A percentile compares a stretch with the other conserved stretches of the same genome.
phyloP scores from a whole-genome alignment of 1,140 invertebrate species.

The Diachasma alloeum region DNA sequence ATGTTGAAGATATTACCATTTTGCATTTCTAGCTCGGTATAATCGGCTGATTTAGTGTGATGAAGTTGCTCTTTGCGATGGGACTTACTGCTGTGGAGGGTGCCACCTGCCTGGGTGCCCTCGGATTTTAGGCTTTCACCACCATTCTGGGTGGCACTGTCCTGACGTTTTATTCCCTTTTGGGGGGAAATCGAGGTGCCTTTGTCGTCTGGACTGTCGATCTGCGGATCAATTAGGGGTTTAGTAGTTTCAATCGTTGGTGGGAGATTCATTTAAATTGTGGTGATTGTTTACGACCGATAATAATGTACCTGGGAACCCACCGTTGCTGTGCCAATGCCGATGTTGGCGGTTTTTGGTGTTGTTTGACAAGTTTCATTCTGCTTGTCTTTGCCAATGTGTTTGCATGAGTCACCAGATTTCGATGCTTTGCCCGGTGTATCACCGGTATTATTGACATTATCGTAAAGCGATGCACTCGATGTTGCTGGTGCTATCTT shows the following conservation, averaged over 20 bases:
- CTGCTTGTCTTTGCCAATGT: constrained; percentile 59
- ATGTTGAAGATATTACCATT: constrained; percentile 70
- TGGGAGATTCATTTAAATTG: neutral
- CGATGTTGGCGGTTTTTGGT: constrained; percentile 63
- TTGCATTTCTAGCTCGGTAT: constrained; percentile 77
- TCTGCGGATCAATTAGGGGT: constrained; percentile 45
- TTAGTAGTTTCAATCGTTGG: neutral
- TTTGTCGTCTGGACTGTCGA: constrained; percentile 66
- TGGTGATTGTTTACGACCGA: neutral
- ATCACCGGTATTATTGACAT: constrained; percentile 68
- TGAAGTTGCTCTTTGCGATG: constrained; percentile 73
- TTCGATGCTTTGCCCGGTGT: constrained; percentile 53
- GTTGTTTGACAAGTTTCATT: constrained; percentile 60
- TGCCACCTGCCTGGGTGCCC: constrained; percentile 81
- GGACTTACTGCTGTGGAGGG: constrained; percentile 67
- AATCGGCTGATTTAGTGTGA: constrained; percentile 79
- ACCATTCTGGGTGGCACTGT: constrained; percentile 67
- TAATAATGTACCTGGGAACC: constrained; percentile 63
- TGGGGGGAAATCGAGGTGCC: constrained; percentile 54
- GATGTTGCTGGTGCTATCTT: constrained; percentile 85
- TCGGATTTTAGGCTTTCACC: constrained; percentile 74
- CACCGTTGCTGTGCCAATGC: constrained; percentile 67
- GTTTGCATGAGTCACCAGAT: constrained; percentile 49
- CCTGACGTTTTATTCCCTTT: constrained; percentile 62
- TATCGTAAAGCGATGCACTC: constrained; percentile 89